phyloP scores from a whole-genome alignment of 2,888 invertebrate genomes.

The Prosapia bicincta region DNA sequence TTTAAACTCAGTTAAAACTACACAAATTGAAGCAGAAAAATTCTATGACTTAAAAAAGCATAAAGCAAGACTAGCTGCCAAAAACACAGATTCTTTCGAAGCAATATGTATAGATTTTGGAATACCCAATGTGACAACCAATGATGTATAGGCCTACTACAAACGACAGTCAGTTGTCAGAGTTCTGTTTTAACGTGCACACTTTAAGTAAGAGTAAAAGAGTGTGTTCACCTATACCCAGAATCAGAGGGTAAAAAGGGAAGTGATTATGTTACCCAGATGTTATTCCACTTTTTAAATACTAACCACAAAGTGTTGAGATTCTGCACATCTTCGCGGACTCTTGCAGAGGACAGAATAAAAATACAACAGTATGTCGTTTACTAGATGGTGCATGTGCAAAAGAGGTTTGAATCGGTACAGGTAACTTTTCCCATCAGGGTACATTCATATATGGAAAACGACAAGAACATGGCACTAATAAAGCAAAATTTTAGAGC shows the following conservation, averaged over 20 bases:
- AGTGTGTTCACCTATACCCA: constrained; percentile 15
- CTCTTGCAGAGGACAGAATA: constrained; percentile 19
- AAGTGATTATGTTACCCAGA: constrained; percentile 3
- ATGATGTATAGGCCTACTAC: too few relatives aligned
- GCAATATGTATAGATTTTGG: constrained; percentile 10
- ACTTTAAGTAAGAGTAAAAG: constrained; percentile 13
- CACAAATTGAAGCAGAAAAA: constrained; percentile 14
- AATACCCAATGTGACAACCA: not conserved
- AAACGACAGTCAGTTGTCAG: not conserved
- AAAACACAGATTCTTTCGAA: not conserved
- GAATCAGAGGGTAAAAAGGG: constrained; percentile 17
- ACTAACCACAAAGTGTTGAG: constrained; percentile 11
- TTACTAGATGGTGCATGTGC: constrained; percentile 7
- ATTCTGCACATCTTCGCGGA: constrained; percentile 16
- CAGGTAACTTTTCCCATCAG: constrained; percentile 18
- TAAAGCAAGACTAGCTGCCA: constrained; percentile 5
- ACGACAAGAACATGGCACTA: too few relatives aligned
- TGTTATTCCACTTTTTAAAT: constrained; percentile 15
- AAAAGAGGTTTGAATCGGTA: constrained; percentile 8
- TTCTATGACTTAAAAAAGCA: constrained; percentile 6
- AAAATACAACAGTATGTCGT: constrained; percentile 1
- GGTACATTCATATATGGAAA: too few relatives aligned
- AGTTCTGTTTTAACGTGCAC: constrained; percentile 10
- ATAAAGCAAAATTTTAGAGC: too few relatives aligned
- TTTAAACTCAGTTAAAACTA: too few relatives aligned